A percentile compares a stretch with the other conserved stretches of the same genome.
These are phyloP conservation scores for Apis dorsata DNA, from an alignment of 1,140 invertebrate genomes.

Conservation along the genomic window DNA sequence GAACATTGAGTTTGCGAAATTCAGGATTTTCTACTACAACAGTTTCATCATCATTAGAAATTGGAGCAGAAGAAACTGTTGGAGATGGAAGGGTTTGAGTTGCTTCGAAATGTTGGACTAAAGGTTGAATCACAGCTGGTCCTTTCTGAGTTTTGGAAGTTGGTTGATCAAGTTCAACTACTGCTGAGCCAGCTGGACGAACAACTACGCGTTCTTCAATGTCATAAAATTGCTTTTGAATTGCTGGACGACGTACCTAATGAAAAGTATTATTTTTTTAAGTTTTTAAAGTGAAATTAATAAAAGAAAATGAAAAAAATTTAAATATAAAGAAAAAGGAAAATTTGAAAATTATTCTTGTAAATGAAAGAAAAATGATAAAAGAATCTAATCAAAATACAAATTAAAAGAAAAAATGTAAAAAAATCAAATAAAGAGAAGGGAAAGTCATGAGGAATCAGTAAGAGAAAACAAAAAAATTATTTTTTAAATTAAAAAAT, in stretches of 20 bases:
- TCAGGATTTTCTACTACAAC: conserved; percentile 75
- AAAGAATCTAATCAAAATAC: neutral
- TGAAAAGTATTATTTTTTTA: neutral
- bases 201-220: conserved; percentile 84
- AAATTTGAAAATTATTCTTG: neutral
- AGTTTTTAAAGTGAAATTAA: neutral
- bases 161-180: conserved; percentile 83
- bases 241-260: conserved; percentile 83
- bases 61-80: conserved; percentile 53
- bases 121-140: conserved; percentile 76
- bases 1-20: conserved; percentile 55
- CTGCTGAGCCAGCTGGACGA: conserved; percentile 83
- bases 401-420: neutral
- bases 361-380: too few species aligned
- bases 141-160: conserved; percentile 82
- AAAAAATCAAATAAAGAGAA: too few species aligned
- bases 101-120: conserved; percentile 55
- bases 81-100: conserved; percentile 49
- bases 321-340: neutral
- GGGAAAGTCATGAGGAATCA: neutral
- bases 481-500: neutral
- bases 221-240: conserved; percentile 85
- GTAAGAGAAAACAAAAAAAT: too few species aligned
- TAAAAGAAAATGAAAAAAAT: too few species aligned
- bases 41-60: conserved; percentile 67